These are phyloP conservation scores for Yponomeuta malinellus DNA, from an alignment of 2,888 invertebrate genomes.

Conservation along the genomic window DNA sequence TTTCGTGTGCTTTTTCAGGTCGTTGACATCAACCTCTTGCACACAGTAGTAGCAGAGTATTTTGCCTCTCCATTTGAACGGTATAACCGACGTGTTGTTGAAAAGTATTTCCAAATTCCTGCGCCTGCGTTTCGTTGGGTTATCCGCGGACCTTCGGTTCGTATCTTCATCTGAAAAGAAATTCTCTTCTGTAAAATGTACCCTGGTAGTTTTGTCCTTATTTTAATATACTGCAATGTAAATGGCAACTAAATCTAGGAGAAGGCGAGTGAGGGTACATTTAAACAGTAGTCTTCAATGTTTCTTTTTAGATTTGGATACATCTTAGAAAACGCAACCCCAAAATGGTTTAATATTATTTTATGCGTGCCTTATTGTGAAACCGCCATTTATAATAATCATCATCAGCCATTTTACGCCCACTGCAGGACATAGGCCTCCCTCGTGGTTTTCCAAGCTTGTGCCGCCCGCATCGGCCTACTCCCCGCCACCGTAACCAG, in stretches of 20 bases:
- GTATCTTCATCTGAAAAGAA: slow-evolving; percentile 61
- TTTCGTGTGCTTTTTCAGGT: slow-evolving; percentile 45
- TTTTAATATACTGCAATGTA: slow-evolving; percentile 3
- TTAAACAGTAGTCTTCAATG: slow-evolving; percentile 2
- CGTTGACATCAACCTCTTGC: slow-evolving; percentile 35
- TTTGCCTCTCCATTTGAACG: slow-evolving; percentile 61
- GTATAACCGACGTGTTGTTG: slow-evolving; percentile 59
- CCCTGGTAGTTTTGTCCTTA: slow-evolving; percentile 10
- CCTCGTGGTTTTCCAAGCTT: too few relatives aligned
- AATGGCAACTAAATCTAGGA: slow-evolving; percentile 2
- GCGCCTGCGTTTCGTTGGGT: slow-evolving; percentile 30
- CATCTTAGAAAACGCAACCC: not conserved
- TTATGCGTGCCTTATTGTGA: too few relatives aligned
- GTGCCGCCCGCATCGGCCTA: too few relatives aligned
- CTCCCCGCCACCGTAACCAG: too few relatives aligned
- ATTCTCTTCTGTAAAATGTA: slow-evolving; percentile 31
- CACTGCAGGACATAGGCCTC: too few relatives aligned
- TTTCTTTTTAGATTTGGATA: not conserved
- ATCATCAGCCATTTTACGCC: too few relatives aligned
- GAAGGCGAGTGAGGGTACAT: slow-evolving; percentile 10
- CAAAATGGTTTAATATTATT: not conserved
- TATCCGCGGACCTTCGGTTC: slow-evolving; percentile 35
- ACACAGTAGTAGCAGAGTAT: slow-evolving; percentile 62
- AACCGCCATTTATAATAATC: too few relatives aligned
- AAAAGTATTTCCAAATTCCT: slow-evolving; percentile 52